A percentile compares a stretch with the other conserved stretches of the same genome.
phyloP scores from a whole-genome alignment of 2,113 vertebrate genomes.

The Dicrurus megarhynchus region DNA sequence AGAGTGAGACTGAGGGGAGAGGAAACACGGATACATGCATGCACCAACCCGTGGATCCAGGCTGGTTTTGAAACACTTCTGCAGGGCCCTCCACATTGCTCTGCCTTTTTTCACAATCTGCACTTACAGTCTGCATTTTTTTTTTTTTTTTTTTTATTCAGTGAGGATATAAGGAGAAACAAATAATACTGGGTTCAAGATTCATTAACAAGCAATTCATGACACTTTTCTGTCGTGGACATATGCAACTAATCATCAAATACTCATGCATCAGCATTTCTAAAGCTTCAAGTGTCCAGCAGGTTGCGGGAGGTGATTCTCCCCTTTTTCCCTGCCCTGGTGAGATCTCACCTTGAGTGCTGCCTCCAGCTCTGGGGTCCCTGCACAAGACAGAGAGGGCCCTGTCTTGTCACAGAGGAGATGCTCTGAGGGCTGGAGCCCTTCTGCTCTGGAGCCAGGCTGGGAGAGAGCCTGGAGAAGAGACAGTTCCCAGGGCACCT shows the following conservation, averaged over 20 bases:
- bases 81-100: background rate
- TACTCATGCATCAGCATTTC: background rate
- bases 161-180: background rate
- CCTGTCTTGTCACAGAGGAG: background rate
- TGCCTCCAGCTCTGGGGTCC: background rate
- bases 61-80: background rate
- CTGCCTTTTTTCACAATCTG: background rate
- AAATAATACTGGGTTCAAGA: background rate
- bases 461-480: background rate
- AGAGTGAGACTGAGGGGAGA: background rate
- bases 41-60: background rate
- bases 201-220: background rate
- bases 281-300: background rate
- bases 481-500: background rate
- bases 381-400: background rate
- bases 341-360: too few species aligned
- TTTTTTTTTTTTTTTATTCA: background rate
- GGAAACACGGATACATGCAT: rapidly evolving
- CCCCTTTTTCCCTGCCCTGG: background rate
- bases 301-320: background rate
- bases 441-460: background rate
- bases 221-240: background rate
- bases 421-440: background rate
- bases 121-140: background rate
- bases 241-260: background rate